Base-by-base conservation (phyloP, 2,797 vertebrate genomes). In the Acanthiza pusilla region DNA sequence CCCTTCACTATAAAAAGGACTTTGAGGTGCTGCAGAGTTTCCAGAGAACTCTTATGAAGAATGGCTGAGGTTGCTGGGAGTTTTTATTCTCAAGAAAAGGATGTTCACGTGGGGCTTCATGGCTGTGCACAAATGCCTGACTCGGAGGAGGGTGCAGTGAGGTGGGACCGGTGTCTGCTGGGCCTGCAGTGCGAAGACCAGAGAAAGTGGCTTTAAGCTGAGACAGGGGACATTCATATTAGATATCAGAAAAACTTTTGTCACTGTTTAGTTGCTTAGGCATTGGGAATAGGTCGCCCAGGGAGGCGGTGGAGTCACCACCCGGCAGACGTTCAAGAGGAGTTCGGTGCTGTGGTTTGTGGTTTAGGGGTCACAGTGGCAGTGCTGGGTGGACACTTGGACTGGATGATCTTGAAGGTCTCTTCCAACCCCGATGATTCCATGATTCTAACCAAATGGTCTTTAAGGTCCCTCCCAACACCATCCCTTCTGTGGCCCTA, bases 401-500 rank as follows among this genome's bases (percentile, higher is more conserved):
- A 34, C 40, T 7, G 61, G 26, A 40, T 7, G 10, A 38, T 26
- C n/a, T 1, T 4, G 50, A 43, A 25, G 3, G 12, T 15, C 20
- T 2, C 23, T n/a, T 38, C 14, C 57, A 29, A 8, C 32, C 36
- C 22, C 27, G 42, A 7, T 3, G 9, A 43, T 27, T 32, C 42
- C 22, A 10, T 1, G 8, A 25, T 32, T 79, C 5, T 8, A 74
- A 32, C 62, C 6, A 25, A 42, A 22, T 0, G 10, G 3, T 14
- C 42, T 32, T 43, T 12, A 12, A 42, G 38, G 16, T 29, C 42
- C 42, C 27, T 76, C 50, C 57, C 32, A 11, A 18, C 19, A 7
- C 36, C 10, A 25, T 16, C 36, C 57, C 13, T 9, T 18, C 43
- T 9, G 7, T 0, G 14, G 6, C 23, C 26, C 50, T 21, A 2